Conservation (phyloP, 2,888 invertebrate genomes). For the Polia nebulosa region DNA sequence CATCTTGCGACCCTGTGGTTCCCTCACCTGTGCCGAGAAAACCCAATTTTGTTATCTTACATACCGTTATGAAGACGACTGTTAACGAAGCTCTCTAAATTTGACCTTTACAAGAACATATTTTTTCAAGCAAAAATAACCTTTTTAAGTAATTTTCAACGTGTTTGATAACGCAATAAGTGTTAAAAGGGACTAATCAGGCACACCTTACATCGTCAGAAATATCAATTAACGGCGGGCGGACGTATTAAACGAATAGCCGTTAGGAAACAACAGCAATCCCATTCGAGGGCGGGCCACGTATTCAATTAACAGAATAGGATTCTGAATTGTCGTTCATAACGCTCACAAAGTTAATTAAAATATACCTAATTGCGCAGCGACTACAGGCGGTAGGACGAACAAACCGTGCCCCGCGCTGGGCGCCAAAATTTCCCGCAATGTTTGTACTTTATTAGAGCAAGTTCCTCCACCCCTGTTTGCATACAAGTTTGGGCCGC, state of each 20-base stretch:
- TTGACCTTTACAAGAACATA: constrained; percentile 6
- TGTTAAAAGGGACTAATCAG: constrained; percentile 26
- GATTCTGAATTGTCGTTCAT: constrained; percentile 84
- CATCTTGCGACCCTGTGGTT: constrained; percentile 63
- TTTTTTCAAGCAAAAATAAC: constrained; percentile 23
- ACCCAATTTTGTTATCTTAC: constrained; percentile 58
- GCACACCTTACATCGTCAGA: constrained; percentile 48
- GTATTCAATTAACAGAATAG: constrained; percentile 86
- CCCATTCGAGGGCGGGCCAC: constrained; percentile 73
- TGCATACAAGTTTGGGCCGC: constrained; percentile 74
- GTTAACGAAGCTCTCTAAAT: constrained; percentile 45
- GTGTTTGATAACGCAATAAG: constrained; percentile 25
- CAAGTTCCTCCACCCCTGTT: constrained; percentile 83
- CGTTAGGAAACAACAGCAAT: constrained; percentile 76
- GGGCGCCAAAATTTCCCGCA: constrained; percentile 76
- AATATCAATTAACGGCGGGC: constrained; percentile 72
- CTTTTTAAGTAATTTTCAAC: constrained; percentile 8
- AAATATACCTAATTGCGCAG: constrained; percentile 82
- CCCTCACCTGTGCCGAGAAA: constrained; percentile 57
- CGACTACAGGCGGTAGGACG: constrained; percentile 65
- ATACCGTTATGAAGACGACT: constrained; percentile 30
- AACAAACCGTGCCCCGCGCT: constrained; percentile 64
- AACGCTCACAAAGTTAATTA: constrained; percentile 86
- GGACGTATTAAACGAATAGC: constrained; percentile 73
- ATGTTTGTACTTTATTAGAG: constrained; percentile 88